Base-by-base conservation (phyloP, 2,888 invertebrate genomes). In the Synergus laeviventris region DNA sequence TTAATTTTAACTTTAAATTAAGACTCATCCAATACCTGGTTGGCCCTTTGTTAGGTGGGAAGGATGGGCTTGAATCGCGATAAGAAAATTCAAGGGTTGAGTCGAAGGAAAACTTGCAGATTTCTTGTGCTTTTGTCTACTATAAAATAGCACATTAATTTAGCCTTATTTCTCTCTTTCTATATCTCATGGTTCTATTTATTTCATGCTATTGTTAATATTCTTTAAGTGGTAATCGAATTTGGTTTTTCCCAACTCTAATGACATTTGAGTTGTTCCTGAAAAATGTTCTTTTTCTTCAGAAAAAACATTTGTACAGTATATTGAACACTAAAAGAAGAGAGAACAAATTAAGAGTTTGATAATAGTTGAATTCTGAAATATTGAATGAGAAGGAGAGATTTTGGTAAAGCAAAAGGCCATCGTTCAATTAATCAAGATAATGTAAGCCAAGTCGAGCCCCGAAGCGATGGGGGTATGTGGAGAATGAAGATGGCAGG, bases 1-100 rank as follows among this genome's bases (percentile, higher is more conserved):
- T 91, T 90, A 90, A 91, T 91, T 90, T 90, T 84, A 90, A 91
- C 88, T 91, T 91, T 91, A 91, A 91, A 91, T 91, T 90, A 90
- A 90, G 89, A 90, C 88, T 89, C 87, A 86, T 84, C 86, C 87
- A 87, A 90, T 90, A 90, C 88, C 88, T 88, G 88, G 87, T 85
- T 85, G 85, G 86, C 78, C 87, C 89, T 90, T 90, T 90, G 90
- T 90, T 87, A 87, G 85, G 79, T 83, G 82, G 82, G 82, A 84
- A 82, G 79, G 81, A 81, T 77, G 77, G 74, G 79, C 78, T 80
- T 79, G 77, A 70, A 77, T 56, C 70, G 78, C 74, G 82, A 74
- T 78, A 66, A 74, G 76, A 76, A 73, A 78, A 78, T 73, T 60
- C 76, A 75, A 77, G 70, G 62, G 70, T 77, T 76, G 77, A 77